Evolutionary conservation across 2,888 invertebrate species (phyloP), one percentile per base, ranked within the genome.

Genomic region (Teinopalpus imperialis): DNA sequence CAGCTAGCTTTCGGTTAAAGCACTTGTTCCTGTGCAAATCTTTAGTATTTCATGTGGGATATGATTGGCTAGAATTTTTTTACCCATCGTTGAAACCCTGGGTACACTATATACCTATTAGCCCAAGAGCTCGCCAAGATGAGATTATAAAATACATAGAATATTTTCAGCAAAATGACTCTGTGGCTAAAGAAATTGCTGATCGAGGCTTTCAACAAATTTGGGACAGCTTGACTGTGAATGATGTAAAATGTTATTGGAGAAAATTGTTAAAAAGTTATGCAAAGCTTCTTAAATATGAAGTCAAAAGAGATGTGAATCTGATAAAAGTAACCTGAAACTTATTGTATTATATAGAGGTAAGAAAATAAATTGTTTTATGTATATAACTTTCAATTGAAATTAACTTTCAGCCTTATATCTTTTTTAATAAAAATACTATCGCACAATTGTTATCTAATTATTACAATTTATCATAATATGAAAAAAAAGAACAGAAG

Each of bases 1-100:
- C 98, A 1, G 98, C 98, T 5, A 98, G 98, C 75, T 99, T 99
- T 69, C 91, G 98, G n/a, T 93, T 98, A 41, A 98, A 98, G 73
- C 98, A 98, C 82, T 90, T 99, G 27, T 97, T 98, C 65, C 85
- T 98, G 0, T 99, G 98, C 71, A 93, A 94, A 60, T 98, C 98
- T 0, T 78, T 98, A 24, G 96, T 99, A 0, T 96, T 98, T 66
- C 98, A 98, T 74, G 97, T 98, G 1, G 98, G 98, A 0, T 90
- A 95, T 58, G 95, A 97, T 53, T 98, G 98, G 98, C 85, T 92
- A 24, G 98, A 99, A 85, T 99, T 98, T 77, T 99, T 97, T 78
- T 99, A 99, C 71, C 91, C 93, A 1, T 92, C 94, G 5, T 79
- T 99, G 64, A 95, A 94, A 73, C 98, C 98, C 0, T 98, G 98